Conservation (phyloP, 2,113 vertebrate genomes). For the Poeciliopsis occidentalis region DNA sequence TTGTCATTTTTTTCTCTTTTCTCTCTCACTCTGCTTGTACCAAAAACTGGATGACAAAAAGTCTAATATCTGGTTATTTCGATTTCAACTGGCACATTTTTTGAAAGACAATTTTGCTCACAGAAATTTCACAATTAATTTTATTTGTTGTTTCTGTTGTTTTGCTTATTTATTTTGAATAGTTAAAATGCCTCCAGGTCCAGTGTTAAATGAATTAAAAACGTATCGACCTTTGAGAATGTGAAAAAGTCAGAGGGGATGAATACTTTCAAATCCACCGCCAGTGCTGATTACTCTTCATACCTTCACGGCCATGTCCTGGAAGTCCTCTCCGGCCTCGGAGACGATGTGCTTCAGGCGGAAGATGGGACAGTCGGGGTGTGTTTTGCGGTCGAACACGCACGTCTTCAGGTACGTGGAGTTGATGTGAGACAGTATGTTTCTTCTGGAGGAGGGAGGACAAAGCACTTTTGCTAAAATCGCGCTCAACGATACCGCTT, state of each 20-base stretch:
- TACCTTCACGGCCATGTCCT: constrained; percentile 86
- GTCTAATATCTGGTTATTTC: too few species aligned
- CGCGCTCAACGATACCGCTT: not conserved
- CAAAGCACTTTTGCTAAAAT: not conserved
- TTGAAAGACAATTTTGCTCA: too few species aligned
- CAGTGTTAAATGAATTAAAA: too few species aligned
- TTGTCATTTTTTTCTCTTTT: too few species aligned
- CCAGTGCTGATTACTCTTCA: not conserved
- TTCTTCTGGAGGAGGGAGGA: constrained; percentile 76
- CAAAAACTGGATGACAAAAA: too few species aligned
- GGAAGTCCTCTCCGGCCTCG: constrained; percentile 84
- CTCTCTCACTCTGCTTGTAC: too few species aligned
- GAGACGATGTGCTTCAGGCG: constrained; percentile 81
- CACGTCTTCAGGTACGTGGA: constrained; percentile 84
- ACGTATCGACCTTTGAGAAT: not conserved
- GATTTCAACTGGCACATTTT: too few species aligned
- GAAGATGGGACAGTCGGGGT: constrained; percentile 90
- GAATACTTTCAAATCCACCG: not conserved
- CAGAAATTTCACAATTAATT: too few species aligned
- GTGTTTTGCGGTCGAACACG: constrained; percentile 76
- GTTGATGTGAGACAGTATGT: constrained; percentile 82
- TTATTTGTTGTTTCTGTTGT: too few species aligned
- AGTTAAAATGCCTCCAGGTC: too few species aligned
- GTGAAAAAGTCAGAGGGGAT: not conserved
- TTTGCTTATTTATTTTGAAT: too few species aligned